Evolutionary conservation across 2,888 invertebrate species (phyloP).

Genomic region (Conomelus anceps): DNA sequence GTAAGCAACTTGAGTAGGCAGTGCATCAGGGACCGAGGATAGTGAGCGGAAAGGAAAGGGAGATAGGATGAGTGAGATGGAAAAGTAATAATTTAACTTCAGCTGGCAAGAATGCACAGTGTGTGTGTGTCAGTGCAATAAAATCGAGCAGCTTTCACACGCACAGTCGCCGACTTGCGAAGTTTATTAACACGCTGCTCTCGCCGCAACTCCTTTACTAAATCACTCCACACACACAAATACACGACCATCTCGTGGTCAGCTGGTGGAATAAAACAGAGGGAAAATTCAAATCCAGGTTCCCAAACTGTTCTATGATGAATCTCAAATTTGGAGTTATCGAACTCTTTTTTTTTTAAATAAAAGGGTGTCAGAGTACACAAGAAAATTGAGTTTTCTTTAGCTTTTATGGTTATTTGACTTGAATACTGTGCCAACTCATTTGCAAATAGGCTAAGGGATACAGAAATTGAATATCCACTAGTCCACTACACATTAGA

Average conservation of each 20-base stretch:
- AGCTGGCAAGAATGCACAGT: not conserved
- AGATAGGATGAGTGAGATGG: conserved; percentile 14
- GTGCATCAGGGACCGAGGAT: not conserved
- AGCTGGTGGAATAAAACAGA: not conserved
- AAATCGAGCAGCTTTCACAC: not conserved
- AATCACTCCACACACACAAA: not conserved
- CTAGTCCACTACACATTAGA: no score
- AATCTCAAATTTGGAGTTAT: not conserved
- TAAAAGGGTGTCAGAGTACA: no score
- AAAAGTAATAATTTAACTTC: conserved; percentile 8
- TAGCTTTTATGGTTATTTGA: no score
- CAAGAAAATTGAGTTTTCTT: no score
- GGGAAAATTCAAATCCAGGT: not conserved
- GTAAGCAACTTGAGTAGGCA: not conserved
- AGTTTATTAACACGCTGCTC: not conserved
- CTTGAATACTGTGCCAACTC: no score
- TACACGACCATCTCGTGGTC: not conserved
- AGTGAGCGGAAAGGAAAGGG: not conserved
- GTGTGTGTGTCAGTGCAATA: not conserved
- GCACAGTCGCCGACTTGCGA: not conserved
- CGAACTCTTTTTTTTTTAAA: not conserved
- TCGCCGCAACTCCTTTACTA: not conserved
- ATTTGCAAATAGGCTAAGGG: no score
- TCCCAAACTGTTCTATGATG: not conserved
- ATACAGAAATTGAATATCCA: no score